Evolutionary conservation across 2,113 vertebrate species (phyloP).

Genomic region (Galbula dea): DNA sequence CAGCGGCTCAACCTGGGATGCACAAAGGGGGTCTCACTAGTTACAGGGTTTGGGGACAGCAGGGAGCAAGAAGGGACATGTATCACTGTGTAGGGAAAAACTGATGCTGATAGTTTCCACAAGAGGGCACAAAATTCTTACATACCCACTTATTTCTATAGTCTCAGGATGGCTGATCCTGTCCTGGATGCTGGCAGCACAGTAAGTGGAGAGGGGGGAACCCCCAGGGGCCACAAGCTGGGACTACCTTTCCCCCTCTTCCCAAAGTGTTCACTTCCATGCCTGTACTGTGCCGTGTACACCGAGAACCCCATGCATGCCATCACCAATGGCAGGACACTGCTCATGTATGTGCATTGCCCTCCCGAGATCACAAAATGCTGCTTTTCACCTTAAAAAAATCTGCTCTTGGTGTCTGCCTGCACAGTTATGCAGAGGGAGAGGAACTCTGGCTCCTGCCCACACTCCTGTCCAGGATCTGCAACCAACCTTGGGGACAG

Average conservation of each 20-base stretch:
- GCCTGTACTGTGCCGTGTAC: rapidly evolving
- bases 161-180: background rate
- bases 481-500: background rate
- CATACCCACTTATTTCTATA: background rate
- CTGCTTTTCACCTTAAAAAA: background rate
- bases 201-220: background rate
- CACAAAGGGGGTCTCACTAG: background rate
- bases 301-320: rapidly evolving
- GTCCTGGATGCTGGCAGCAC: background rate
- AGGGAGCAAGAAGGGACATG: background rate
- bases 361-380: background rate
- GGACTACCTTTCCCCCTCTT: background rate
- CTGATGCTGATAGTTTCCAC: background rate
- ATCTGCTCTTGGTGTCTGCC: background rate
- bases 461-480: background rate
- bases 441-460: background rate
- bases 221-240: rapidly evolving
- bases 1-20: background rate
- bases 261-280: background rate
- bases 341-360: rapidly evolving
- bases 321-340: background rate
- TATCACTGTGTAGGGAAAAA: background rate
- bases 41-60: background rate
- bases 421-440: background rate
- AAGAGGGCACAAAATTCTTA: background rate